Conservation (phyloP, 2,888 invertebrate species). For the Blastobasis adustella region DNA sequence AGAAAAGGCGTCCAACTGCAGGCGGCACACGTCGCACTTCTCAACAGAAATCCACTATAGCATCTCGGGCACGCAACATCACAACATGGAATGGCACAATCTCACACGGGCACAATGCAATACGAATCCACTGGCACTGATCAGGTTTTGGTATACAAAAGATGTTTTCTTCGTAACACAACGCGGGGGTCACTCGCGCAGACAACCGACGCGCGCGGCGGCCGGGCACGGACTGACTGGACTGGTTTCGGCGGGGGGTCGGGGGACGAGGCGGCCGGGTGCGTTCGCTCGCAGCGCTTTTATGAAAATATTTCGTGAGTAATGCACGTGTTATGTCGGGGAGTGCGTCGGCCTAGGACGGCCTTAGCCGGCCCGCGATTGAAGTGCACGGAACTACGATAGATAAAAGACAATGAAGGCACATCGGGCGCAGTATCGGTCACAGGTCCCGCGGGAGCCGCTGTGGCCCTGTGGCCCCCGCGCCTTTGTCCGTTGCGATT, state of each 20-base stretch:
- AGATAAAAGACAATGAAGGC: conserved; percentile 43
- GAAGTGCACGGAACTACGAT: conserved; percentile 46
- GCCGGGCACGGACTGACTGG: conserved; percentile 73
- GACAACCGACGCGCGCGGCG: conserved; percentile 62
- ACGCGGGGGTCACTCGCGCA: conserved; percentile 35
- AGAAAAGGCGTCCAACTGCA: conserved; percentile 62
- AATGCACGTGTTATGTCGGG: conserved; percentile 71
- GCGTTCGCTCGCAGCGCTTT: conserved; percentile 70
- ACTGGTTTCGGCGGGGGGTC: conserved; percentile 56
- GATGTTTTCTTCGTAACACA: conserved; percentile 64
- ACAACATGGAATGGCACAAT: conserved; percentile 62
- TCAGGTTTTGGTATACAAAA: conserved; percentile 59
- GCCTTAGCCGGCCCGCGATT: conserved; percentile 65
- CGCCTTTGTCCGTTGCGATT: conserved; percentile 16
- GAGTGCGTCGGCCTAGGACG: conserved; percentile 70
- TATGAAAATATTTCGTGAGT: conserved; percentile 76
- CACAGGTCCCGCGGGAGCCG: conserved; percentile 21
- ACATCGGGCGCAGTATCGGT: conserved; percentile 20
- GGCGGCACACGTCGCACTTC: conserved; percentile 53
- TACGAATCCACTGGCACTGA: conserved; percentile 65
- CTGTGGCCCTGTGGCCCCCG: conserved; percentile 48
- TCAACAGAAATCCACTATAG: conserved; percentile 66
- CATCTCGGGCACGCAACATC: conserved; percentile 59
- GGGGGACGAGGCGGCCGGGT: conserved; percentile 32
- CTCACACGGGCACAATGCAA: conserved; percentile 59